Conservation (phyloP, 2,797 vertebrate species). For the Scomberomorus guttatus region DNA sequence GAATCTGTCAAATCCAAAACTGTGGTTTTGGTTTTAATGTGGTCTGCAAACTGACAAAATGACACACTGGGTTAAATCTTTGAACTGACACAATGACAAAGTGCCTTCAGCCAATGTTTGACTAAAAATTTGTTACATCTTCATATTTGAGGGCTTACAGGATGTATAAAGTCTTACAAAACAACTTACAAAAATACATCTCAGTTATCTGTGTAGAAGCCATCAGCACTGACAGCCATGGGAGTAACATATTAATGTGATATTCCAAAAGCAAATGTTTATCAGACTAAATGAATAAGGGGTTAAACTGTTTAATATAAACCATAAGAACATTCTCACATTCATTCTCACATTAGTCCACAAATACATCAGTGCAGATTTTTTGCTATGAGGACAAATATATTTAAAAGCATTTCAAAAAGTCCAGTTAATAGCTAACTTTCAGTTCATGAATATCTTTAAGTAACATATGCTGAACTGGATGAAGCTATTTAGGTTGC, state of each 20-base stretch:
- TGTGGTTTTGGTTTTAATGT: slow-evolving; percentile 64
- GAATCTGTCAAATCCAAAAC: slow-evolving; percentile 36
- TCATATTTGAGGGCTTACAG: slow-evolving; percentile 39
- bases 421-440: too few relatives aligned
- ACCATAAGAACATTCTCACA: too few relatives aligned
- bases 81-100: slow-evolving; percentile 67
- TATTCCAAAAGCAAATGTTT: slow-evolving; percentile 18
- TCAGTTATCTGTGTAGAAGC: neutral
- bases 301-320: slow-evolving; percentile 20
- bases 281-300: slow-evolving; percentile 13
- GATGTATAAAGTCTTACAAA: slow-evolving; percentile 33
- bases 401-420: neutral
- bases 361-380: neutral
- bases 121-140: slow-evolving; percentile 57
- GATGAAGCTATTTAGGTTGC: neutral
- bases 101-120: slow-evolving; percentile 55
- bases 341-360: neutral
- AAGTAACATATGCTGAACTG: too few relatives aligned
- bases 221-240: neutral
- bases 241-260: neutral
- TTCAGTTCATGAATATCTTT: too few relatives aligned
- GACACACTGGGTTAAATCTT: slow-evolving; percentile 50
- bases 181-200: slow-evolving; percentile 48
- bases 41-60: slow-evolving; percentile 60
- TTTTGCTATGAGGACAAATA: neutral